These are phyloP conservation scores for Chaetops frenatus DNA, from an alignment of 2,113 vertebrate species.

Conservation along the genomic window DNA sequence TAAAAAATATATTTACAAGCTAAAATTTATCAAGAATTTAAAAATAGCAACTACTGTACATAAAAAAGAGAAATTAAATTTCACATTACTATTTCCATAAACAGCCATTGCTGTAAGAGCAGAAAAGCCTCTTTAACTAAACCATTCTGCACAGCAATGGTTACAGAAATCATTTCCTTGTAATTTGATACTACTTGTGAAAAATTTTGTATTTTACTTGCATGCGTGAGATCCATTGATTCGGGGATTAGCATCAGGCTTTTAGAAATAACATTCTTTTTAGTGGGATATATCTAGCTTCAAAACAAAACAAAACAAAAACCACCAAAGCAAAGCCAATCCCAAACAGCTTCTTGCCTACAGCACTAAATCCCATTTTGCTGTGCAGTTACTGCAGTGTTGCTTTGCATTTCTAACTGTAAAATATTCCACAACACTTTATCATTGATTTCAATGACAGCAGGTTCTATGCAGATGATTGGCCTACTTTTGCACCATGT, in stretches of 20 bases:
- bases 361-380: background rate
- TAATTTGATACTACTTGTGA: background rate
- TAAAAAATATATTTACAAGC: background rate
- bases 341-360: background rate
- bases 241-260: background rate
- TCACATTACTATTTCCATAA: background rate
- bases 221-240: background rate
- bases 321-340: background rate
- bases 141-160: background rate
- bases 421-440: slow-evolving; percentile 13
- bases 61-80: background rate
- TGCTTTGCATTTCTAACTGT: background rate
- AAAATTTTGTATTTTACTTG: background rate
- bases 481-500: slow-evolving; percentile 50
- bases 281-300: background rate
- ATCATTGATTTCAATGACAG: slow-evolving; percentile 23
- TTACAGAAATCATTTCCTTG: background rate
- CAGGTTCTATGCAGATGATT: slow-evolving; percentile 13
- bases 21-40: background rate
- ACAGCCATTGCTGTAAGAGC: background rate
- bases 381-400: background rate
- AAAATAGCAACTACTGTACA: background rate
- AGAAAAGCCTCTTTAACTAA: background rate
- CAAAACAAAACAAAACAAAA: background rate
- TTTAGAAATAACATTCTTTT: background rate